Evolutionary conservation across 2,888 invertebrate species (phyloP), one percentile per base, ranked within the genome.

Genomic region (Stenolophus ochropezus): DNA sequence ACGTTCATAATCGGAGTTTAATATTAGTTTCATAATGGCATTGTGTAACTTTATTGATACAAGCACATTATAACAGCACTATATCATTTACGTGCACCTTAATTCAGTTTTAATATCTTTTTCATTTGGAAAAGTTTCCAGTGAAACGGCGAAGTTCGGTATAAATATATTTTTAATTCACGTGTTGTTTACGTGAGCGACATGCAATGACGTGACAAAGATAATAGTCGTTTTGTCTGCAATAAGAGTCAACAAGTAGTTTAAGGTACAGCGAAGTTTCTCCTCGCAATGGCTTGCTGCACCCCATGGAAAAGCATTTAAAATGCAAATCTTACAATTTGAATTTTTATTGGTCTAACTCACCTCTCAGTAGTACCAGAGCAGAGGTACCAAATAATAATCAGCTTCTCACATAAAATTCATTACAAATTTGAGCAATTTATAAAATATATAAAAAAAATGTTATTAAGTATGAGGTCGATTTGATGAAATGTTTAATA

Each of bases 301-400:
- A 61, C 23, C 23, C 61, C 51, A 69, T 58, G 65, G 49, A 58
- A 73, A 88, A 88, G 87, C 88, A 87, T 88, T 88, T 88, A 88
- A 88, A 88, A 88, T 88, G 88, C 87, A 88, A 88, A 88, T 88
- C 84, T 84, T 80, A 84, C 86, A 88, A 88, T 88, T 88, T 88
- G 88, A 88, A 88, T 88, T 88, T 88, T 88, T 88, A 88, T 88
- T 88, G 86, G 86, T 47, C 49, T 73, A 49, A 51, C 49, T 25
- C 73, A 73, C 73, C 84, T 83, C 73, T 20, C 49, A 73, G 49
- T 73, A 23, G 73, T 71, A 6, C 20, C 20, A 27, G 18, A 14
- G 16, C 73, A 73, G 73, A 8, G 47, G 47, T 69, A 33, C 65
- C 33, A 69, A 69, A 69, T 42, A 42, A 11, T 42, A 42, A 42